Base-by-base conservation (phyloP, 2,888 invertebrate species). In the Myopa testacea region DNA sequence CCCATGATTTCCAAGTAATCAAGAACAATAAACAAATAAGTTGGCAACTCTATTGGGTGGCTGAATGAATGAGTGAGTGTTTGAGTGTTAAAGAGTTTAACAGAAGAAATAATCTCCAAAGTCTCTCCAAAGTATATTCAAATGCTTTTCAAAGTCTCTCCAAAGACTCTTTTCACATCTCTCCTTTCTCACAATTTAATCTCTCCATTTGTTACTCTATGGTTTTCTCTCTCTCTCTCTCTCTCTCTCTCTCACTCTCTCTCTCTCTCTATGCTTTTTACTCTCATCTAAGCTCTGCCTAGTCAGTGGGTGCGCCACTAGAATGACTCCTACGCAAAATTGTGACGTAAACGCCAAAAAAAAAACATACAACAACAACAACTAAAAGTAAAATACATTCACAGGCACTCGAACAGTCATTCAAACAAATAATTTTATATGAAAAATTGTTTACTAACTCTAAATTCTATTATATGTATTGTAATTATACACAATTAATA, bases 271-370 rank as follows among this genome's bases (percentile, higher is more conserved):
- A 65, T 16, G n/a, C 4, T 74, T 55, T 4, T 63, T 62, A 68
- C 19, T 16, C 6, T 63, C 58, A 14, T 5, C 14, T 12, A 55
- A 72, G 26, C 62, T 80, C 80, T 76, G 76, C 79, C 80, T 79
- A 81, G 82, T 82, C 84, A 84, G 87, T 87, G 86, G 88, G 87
- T 88, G 88, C 87, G 88, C 87, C 89, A 86, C 84, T 84, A 88
- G 85, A 86, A 87, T 87, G 88, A 88, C 89, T 86, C 89, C 89
- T 88, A 89, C 89, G 89, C 87, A 86, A 80, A 82, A 85, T 83
- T 88, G 89, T 89, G 89, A 89, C 89, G 89, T 89, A 88, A 89
- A 85, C 88, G 85, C 82, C 52, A 76, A 78, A 78, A 79, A 78
- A 79, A 78, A 19, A 62, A 19, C 62, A 62, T n/a, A 12, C 16